Percentiles rank a stretch among this genome's conserved stretches.
These are phyloP conservation scores for Trichonephila clavata DNA, from an alignment of 1,140 invertebrate species.

Conservation along the genomic window DNA sequence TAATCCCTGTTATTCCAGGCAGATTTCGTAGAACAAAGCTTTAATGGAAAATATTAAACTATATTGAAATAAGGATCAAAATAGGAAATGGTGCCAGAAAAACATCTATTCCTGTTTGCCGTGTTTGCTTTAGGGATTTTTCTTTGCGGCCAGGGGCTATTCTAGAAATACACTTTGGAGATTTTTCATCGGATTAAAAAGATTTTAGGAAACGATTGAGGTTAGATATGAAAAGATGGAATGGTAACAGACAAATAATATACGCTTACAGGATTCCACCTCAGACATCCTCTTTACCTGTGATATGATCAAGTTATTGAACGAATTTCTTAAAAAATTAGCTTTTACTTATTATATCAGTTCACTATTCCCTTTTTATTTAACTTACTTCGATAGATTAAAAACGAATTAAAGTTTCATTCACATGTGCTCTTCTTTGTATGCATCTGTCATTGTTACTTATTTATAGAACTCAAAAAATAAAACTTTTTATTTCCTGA, in stretches of 20 bases:
- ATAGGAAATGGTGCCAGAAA: not conserved
- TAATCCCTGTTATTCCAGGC: not conserved
- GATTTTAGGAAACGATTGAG: not conserved
- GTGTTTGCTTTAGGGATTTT: slow-evolving; percentile 13
- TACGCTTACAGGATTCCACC: not conserved
- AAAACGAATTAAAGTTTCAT: not conserved
- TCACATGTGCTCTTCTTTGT: not conserved
- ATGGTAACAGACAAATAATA: not conserved
- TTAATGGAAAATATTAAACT: not conserved
- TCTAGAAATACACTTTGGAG: not conserved
- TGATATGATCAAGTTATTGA: not conserved
- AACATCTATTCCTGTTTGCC: not conserved
- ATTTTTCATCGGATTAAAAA: not conserved
- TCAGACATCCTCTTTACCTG: not conserved
- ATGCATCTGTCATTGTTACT: too few species aligned
- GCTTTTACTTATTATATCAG: not conserved
- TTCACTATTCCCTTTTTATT: not conserved
- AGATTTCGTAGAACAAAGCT: not conserved
- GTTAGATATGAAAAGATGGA: not conserved
- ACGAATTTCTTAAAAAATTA: not conserved
- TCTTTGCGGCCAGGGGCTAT: not conserved
- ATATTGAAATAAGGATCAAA: not conserved
- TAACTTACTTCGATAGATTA: not conserved
- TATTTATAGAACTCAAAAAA: too few species aligned
- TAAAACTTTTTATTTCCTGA: too few species aligned